Evolutionary conservation across 2,888 invertebrate species (phyloP).

Genomic region (Drosophila nigricruria): DNA sequence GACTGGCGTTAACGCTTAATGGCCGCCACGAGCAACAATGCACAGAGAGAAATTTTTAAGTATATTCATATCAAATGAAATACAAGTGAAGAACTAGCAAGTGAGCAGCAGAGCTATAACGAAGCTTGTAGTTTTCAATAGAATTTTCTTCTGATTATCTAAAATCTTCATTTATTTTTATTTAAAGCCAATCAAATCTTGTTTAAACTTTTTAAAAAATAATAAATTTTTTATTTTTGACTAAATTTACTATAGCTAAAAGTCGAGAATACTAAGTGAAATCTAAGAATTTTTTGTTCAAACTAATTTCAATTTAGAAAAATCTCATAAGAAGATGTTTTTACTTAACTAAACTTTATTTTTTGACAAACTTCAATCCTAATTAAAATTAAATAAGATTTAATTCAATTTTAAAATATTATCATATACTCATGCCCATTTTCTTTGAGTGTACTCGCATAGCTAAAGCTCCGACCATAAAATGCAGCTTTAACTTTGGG

Average conservation of each 20-base stretch:
- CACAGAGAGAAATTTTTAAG: background rate
- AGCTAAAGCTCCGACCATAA: slow-evolving; percentile 1
- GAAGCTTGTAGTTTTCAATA: background rate
- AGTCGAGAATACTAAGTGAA: too few relatives aligned
- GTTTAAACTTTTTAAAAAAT: too few relatives aligned
- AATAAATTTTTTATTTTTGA: too few relatives aligned
- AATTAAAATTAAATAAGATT: background rate
- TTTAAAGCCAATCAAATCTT: too few relatives aligned
- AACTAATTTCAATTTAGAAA: too few relatives aligned
- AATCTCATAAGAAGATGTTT: background rate
- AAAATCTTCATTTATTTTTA: too few relatives aligned
- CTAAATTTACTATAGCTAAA: too few relatives aligned
- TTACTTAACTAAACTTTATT: background rate
- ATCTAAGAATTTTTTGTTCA: too few relatives aligned
- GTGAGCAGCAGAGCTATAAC: too few relatives aligned
- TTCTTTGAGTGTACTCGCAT: slow-evolving; percentile 1
- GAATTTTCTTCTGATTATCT: too few relatives aligned
- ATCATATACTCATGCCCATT: background rate
- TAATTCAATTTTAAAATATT: background rate
- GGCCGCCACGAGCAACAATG: slow-evolving; percentile 21
- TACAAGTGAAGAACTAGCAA: background rate
- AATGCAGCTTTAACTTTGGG: slow-evolving; percentile 20
- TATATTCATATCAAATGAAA: background rate
- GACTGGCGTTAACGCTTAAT: slow-evolving; percentile 33
- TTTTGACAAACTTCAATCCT: background rate